Conservation (phyloP, 2,797 vertebrate species). For the Pseudomugil tenellus region DNA sequence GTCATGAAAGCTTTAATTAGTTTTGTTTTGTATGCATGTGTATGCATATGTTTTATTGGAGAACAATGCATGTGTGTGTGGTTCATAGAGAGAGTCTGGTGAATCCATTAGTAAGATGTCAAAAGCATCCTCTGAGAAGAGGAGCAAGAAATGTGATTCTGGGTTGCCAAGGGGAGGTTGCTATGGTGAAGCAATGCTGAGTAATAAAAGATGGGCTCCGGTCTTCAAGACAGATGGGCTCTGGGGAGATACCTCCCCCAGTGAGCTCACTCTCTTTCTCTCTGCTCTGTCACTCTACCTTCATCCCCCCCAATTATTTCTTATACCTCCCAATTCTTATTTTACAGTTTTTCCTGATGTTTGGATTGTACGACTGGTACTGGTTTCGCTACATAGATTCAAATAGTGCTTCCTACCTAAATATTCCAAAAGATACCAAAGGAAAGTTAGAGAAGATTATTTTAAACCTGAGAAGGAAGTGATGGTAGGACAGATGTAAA, state of each 20-base stretch:
- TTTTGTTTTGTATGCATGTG: conserved; percentile 8
- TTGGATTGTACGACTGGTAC: too few species aligned
- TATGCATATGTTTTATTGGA: not conserved
- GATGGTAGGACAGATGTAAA: conserved; percentile 3
- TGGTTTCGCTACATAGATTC: conserved; percentile 6
- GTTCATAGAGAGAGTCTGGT: conserved; percentile 28
- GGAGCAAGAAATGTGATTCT: conserved; percentile 82
- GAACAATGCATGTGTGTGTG: conserved; percentile 9
- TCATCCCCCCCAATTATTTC: conserved; percentile 34
- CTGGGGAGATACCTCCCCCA: conserved; percentile 57
- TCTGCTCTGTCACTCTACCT: conserved; percentile 12
- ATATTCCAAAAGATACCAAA: conserved; percentile 5
- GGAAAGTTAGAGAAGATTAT: conserved; percentile 28
- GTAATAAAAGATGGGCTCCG: conserved; percentile 73
- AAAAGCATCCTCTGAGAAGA: conserved; percentile 82
- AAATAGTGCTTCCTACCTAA: conserved; percentile 7
- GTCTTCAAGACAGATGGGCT: conserved; percentile 66
- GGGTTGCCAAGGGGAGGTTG: conserved; percentile 83
- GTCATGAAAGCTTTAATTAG: conserved; percentile 5
- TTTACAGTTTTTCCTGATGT: too few species aligned
- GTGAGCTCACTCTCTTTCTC: conserved; percentile 39
- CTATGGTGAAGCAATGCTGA: conserved; percentile 86
- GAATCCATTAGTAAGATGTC: conserved; percentile 83
- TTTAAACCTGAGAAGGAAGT: conserved; percentile 15
- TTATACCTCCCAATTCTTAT: too few species aligned